Percentiles rank a stretch among this genome's conserved stretches.
phyloP scores from a whole-genome alignment of 2,113 vertebrate species.

The Ammodytes marinus region DNA sequence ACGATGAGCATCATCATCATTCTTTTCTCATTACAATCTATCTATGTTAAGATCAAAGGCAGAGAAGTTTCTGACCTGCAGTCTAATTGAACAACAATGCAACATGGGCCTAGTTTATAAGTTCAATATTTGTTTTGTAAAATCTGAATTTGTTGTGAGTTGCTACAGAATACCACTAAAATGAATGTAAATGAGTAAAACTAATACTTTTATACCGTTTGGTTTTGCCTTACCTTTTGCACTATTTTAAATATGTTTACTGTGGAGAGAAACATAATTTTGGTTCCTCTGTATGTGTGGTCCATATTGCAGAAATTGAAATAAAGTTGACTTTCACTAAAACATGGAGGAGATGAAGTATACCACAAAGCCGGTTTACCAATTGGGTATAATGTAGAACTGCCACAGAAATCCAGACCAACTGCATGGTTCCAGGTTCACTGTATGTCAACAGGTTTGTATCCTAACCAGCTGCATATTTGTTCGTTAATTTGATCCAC shows the following conservation, averaged over 20 bases:
- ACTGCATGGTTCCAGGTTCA: background rate
- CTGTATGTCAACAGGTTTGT: background rate
- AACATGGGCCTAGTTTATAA: background rate
- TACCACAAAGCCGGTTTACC: background rate
- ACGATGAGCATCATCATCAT: background rate
- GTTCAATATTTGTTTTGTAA: background rate
- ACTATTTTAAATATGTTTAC: no score
- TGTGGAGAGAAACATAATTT: no score
- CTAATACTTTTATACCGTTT: no score
- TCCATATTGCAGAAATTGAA: no score
- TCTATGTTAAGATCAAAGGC: background rate
- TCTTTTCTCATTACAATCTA: background rate
- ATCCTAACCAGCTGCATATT: background rate
- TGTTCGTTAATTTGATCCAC: background rate
- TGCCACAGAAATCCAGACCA: background rate
- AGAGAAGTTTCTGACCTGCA: background rate
- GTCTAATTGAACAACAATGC: background rate
- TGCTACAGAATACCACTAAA: background rate
- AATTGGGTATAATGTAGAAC: background rate
- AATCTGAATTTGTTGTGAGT: background rate
- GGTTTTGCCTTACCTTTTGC: no score
- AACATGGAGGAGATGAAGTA: background rate
- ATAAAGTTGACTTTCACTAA: no score
- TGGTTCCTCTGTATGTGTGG: no score
- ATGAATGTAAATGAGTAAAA: background rate